Evolutionary conservation across 2,797 vertebrate species (phyloP).

Genomic region (Vespertilio murinus): DNA sequence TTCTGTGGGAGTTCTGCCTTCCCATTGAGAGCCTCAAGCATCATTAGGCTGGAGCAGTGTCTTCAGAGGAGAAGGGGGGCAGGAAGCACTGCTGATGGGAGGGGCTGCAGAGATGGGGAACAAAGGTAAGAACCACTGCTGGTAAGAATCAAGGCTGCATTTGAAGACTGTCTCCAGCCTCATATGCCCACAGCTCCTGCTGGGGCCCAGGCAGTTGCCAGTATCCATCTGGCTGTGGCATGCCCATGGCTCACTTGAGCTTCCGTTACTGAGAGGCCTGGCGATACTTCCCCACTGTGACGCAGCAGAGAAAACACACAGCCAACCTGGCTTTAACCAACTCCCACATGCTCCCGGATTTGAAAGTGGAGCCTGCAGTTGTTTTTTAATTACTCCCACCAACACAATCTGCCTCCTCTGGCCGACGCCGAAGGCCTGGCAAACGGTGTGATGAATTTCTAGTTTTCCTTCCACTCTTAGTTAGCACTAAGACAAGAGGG

Average conservation of each 20-base stretch:
- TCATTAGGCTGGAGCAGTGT: neutral
- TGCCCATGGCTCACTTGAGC: neutral
- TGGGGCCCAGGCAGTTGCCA: neutral
- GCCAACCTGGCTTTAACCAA: neutral
- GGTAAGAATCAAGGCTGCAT: neutral
- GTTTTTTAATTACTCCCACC: conserved; percentile 4
- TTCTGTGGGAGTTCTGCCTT: neutral
- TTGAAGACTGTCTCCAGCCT: neutral
- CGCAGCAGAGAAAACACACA: neutral
- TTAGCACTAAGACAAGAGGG: neutral
- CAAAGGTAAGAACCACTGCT: neutral
- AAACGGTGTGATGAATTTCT: neutral
- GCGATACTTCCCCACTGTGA: neutral
- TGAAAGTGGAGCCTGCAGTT: neutral
- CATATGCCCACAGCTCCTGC: neutral
- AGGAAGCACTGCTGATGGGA: neutral
- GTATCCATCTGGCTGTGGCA: neutral
- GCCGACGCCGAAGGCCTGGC: neutral
- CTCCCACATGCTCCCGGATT: neutral
- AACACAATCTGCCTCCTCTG: neutral
- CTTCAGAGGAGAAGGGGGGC: neutral
- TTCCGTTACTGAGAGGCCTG: neutral
- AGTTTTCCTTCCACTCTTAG: neutral
- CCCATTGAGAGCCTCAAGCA: neutral
- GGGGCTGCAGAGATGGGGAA: neutral